These are phyloP conservation scores for Illadopsis cleaveri DNA, from an alignment of 2,113 vertebrate species.

Conservation along the genomic window DNA sequence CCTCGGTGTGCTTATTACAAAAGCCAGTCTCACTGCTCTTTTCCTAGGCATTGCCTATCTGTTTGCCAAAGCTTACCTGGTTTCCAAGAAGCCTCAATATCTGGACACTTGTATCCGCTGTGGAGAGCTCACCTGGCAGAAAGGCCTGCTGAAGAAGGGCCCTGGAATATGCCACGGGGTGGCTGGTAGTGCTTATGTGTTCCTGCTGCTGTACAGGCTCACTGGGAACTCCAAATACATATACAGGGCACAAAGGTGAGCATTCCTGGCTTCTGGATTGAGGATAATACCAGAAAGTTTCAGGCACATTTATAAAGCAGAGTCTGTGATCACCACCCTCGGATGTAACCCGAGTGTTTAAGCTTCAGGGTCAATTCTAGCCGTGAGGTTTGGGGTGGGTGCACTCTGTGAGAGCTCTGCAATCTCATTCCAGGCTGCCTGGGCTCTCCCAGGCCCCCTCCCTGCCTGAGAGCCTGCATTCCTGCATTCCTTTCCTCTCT, in stretches of 20 bases:
- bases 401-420: neutral
- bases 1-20: neutral
- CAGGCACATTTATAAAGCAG: neutral
- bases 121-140: slow-evolving; percentile 89
- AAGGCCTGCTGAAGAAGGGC: slow-evolving; percentile 89
- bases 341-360: fast-evolving
- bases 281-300: neutral
- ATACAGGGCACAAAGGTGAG: slow-evolving; percentile 87
- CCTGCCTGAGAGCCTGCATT: fast-evolving
- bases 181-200: slow-evolving; percentile 88
- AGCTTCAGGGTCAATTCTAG: neutral
- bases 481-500: too few species aligned
- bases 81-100: slow-evolving; percentile 89
- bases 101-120: slow-evolving; percentile 89
- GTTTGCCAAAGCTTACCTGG: slow-evolving; percentile 89
- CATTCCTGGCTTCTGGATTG: neutral
- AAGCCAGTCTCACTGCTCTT: slow-evolving; percentile 36
- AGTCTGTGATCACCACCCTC: neutral
- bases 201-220: slow-evolving; percentile 86
- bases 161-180: slow-evolving; percentile 89
- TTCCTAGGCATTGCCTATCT: slow-evolving; percentile 87
- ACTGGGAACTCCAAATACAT: slow-evolving; percentile 90
- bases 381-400: neutral
- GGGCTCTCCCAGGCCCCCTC: neutral
- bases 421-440: neutral